Percentiles rank a stretch among this genome's conserved stretches.
Evolutionary conservation across 2,113 vertebrate species (phyloP).

Genomic region (Bolborhynchus lineola): DNA sequence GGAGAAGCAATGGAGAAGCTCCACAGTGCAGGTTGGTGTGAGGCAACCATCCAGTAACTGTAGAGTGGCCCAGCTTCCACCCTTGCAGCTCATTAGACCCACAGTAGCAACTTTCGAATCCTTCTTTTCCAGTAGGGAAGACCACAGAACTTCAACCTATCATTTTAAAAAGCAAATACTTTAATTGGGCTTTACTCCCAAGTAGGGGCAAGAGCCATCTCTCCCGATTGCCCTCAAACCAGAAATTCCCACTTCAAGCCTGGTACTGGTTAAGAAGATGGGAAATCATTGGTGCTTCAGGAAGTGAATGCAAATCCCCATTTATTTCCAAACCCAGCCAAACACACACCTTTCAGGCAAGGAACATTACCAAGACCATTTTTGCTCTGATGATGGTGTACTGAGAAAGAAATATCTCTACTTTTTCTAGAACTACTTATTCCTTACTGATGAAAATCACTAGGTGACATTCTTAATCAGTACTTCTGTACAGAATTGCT

Average conservation of each 20-base stretch:
- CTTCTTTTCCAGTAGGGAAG: not conserved
- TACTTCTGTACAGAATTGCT: not conserved
- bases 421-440: not conserved
- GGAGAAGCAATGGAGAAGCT: not conserved
- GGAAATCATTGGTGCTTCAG: not conserved
- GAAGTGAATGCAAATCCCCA: not conserved
- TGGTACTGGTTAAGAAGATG: not conserved
- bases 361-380: not conserved
- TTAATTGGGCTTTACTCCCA: not conserved
- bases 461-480: not conserved
- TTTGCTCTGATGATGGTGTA: not conserved
- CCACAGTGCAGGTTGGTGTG: not conserved
- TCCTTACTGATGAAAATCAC: not conserved
- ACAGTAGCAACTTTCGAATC: not conserved
- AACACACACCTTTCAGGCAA: not conserved
- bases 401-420: not conserved
- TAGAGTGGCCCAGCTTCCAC: not conserved
- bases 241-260: not conserved
- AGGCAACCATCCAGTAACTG: not conserved
- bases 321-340: not conserved
- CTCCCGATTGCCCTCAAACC: not conserved
- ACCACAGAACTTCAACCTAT: not conserved
- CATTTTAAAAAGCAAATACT: not conserved
- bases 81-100: not conserved
- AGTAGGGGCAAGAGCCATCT: not conserved